These are phyloP conservation scores for Cephalopachus bancanus DNA, from an alignment of 2,797 vertebrate genomes.

Conservation along the genomic window DNA sequence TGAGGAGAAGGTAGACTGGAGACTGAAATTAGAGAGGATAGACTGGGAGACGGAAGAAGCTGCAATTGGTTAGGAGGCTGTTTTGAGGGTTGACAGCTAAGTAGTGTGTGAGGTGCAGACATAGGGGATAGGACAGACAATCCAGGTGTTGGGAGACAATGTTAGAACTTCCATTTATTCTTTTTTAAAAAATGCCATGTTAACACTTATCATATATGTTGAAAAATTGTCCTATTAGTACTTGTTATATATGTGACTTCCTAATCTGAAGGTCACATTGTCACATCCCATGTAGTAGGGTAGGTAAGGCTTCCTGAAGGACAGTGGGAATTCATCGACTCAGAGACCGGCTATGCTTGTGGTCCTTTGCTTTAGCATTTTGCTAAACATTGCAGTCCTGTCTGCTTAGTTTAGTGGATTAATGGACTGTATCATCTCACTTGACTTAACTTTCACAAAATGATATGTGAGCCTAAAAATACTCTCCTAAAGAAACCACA, in stretches of 20 bases:
- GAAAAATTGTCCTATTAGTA: background rate
- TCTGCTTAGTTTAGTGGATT: background rate
- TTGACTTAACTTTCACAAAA: slow-evolving; percentile 1
- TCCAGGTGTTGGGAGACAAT: background rate
- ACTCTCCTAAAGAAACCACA: background rate
- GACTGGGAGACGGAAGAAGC: background rate
- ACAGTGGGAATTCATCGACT: background rate
- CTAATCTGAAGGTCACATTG: background rate
- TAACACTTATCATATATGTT: background rate
- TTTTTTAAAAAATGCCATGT: background rate
- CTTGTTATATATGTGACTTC: background rate
- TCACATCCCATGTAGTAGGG: no score
- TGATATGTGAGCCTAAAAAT: background rate
- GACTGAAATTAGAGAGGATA: background rate
- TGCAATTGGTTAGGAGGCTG: background rate
- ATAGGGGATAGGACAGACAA: background rate
- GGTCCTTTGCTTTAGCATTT: background rate
- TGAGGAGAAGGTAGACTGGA: background rate
- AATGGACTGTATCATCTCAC: background rate
- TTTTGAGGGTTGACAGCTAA: slow-evolving; percentile 4
- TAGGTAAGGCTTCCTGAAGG: background rate
- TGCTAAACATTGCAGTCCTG: background rate
- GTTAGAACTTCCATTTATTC: background rate
- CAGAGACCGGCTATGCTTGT: background rate
- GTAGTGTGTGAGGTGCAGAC: background rate